Evolutionary conservation across 2,888 invertebrate species (phyloP).

Genomic region (Tachina lurida): DNA sequence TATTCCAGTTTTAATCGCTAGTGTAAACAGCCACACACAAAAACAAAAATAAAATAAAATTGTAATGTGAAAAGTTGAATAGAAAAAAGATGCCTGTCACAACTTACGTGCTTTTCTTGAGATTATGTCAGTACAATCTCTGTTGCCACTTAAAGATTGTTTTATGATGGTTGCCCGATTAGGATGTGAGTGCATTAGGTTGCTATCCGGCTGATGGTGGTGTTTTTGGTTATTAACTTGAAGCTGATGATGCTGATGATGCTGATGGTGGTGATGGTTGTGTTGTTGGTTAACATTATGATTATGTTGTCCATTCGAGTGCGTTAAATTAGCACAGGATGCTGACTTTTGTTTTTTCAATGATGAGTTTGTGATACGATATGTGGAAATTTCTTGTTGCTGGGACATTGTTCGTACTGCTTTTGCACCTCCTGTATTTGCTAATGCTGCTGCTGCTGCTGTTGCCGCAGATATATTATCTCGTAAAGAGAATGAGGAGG

Average conservation of each 20-base stretch:
- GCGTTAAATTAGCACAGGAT: constrained; percentile 72
- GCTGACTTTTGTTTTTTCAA: constrained; percentile 79
- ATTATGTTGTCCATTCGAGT: constrained; percentile 77
- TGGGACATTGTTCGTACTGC: constrained; percentile 24
- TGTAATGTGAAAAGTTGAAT: no score
- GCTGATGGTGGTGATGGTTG: neutral
- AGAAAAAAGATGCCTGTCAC: neutral
- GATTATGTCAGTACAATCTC: constrained; percentile 52
- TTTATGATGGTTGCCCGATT: constrained; percentile 52
- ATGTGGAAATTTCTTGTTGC: constrained; percentile 67
- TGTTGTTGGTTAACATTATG: constrained; percentile 4
- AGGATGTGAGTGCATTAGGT: constrained; percentile 40
- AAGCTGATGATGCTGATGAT: neutral
- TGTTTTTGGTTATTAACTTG: constrained; percentile 5
- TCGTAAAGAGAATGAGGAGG: constrained; percentile 33
- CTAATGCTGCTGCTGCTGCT: neutral
- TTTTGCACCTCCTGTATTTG: neutral
- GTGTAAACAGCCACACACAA: no score
- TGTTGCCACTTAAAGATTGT: constrained; percentile 11
- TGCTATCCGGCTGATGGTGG: neutral
- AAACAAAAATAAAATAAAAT: no score
- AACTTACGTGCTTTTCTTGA: constrained; percentile 79
- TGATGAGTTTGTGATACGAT: constrained; percentile 77
- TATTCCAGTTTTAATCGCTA: no score
- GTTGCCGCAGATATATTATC: neutral